Percentiles rank a stretch among this genome's conserved stretches.
phyloP scores from a whole-genome alignment of 2,888 invertebrate genomes.

The Ornithoptera alexandrae region DNA sequence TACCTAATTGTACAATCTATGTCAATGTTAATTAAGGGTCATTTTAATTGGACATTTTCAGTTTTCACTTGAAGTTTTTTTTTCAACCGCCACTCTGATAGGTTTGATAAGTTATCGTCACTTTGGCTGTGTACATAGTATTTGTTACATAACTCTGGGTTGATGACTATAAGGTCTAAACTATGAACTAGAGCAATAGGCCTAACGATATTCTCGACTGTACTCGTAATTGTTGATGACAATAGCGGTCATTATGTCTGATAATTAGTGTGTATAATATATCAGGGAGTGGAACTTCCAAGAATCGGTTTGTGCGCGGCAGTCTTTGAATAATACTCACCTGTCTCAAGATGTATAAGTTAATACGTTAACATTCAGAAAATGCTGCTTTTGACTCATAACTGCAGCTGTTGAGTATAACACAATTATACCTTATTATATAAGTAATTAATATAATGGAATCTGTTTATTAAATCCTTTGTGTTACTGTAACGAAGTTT shows the following conservation, averaged over 20 bases:
- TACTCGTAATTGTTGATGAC: neutral
- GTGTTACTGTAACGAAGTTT: neutral
- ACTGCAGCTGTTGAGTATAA: neutral
- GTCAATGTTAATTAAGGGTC: too few species aligned
- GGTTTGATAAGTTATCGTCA: too few species aligned
- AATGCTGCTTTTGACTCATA: neutral
- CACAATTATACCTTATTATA: conserved; percentile 3
- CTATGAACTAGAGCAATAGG: neutral
- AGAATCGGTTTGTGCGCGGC: neutral
- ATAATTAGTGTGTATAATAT: neutral
- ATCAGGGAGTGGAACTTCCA: neutral
- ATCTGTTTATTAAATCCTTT: neutral
- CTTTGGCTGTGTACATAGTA: too few species aligned
- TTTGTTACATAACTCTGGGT: too few species aligned
- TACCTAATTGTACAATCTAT: too few species aligned
- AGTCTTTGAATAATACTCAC: neutral
- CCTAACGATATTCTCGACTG: neutral
- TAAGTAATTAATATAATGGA: neutral
- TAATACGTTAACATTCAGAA: neutral
- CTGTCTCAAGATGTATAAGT: neutral
- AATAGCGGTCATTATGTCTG: neutral
- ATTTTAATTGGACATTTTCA: too few species aligned
- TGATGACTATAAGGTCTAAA: neutral
- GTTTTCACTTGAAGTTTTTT: too few species aligned
- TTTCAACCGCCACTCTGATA: too few species aligned